These are phyloP conservation scores for Tetragonula clypearis DNA, from an alignment of 1,140 invertebrate genomes.

Conservation along the genomic window DNA sequence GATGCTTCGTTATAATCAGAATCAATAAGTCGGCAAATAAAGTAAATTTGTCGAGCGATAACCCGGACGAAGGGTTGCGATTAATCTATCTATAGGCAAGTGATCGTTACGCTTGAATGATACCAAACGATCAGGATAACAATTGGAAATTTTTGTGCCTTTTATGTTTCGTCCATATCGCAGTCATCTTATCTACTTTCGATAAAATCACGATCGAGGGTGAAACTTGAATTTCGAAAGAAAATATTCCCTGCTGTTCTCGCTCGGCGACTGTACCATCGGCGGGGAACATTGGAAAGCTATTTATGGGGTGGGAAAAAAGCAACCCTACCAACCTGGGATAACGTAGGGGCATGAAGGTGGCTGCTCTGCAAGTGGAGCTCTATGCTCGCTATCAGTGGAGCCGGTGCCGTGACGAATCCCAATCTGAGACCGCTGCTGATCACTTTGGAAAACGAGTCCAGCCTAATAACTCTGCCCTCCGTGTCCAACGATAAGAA, in stretches of 20 bases:
- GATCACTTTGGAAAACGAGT: constrained; percentile 91
- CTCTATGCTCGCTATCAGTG: constrained; percentile 84
- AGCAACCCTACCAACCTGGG: constrained; percentile 83
- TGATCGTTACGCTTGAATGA: neutral
- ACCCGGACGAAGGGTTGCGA: neutral
- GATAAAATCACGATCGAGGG: neutral
- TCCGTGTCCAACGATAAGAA: constrained; percentile 90
- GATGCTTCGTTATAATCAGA: neutral
- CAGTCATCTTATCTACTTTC: neutral
- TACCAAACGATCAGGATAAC: neutral
- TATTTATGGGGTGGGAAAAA: neutral
- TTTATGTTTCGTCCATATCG: neutral
- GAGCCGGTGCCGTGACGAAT: constrained; percentile 87
- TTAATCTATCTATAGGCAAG: neutral
- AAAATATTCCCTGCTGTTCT: neutral
- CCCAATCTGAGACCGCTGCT: constrained; percentile 88
- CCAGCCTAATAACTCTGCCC: constrained; percentile 89
- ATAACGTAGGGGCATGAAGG: constrained; percentile 88
- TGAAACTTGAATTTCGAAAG: no score
- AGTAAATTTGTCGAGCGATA: neutral
- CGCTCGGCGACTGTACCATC: neutral
- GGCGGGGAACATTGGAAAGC: neutral
- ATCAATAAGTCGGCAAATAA: neutral
- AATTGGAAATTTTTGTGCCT: no score
- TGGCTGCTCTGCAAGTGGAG: constrained; percentile 88